Evolutionary conservation across 2,113 vertebrate species (phyloP), one percentile per base, ranked within the genome.

Genomic region (Mormyrus lacerda): DNA sequence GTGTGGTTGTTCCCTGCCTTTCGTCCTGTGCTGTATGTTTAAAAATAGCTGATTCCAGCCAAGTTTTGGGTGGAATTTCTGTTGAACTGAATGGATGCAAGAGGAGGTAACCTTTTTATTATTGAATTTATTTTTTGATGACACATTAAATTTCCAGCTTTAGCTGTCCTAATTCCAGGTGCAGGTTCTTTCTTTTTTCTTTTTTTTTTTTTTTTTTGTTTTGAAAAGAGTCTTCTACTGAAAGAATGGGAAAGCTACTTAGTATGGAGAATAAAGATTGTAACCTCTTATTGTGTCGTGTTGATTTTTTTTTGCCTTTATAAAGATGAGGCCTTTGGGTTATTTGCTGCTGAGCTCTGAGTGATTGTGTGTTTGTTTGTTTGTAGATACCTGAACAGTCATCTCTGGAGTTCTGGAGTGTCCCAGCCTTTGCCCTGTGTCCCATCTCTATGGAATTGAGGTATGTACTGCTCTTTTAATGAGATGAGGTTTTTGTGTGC

Each of bases 391-490:
- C 83, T 47, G 83, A 45, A 27, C 83, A 21, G 44, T 27, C 83
- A 85, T 85, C 83, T 48, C 44, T 50, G 24, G 82, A 85, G 82
- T 27, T 85, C 42, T 85, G 82, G 83, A 85, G 83, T 50, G 44
- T 48, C 83, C 83, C 47, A 50, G 44, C 83, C 83, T 47, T n/a
- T 50, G 21, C 42, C 83, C 47, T 87, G 27, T 58, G n/a, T 87
- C 85, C 27, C 17, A 53, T 50, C 85, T 87, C 85, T 87, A 55
- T 85, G 83, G 83, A 85, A 85, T n/a, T 85, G 47, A 50, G 83
- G 83, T 85, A 87, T 87, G 48, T 87, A 21, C 24, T 17, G 45
- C 19, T 2, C 13, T 87, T 31, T 51, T 51, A 53, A 21, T n/a
- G 19, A 45, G 21, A 11, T 10, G 39, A 84, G 42, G 4, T 86